Conservation (phyloP, 2,888 invertebrate genomes). For the Pollenia labialis region DNA sequence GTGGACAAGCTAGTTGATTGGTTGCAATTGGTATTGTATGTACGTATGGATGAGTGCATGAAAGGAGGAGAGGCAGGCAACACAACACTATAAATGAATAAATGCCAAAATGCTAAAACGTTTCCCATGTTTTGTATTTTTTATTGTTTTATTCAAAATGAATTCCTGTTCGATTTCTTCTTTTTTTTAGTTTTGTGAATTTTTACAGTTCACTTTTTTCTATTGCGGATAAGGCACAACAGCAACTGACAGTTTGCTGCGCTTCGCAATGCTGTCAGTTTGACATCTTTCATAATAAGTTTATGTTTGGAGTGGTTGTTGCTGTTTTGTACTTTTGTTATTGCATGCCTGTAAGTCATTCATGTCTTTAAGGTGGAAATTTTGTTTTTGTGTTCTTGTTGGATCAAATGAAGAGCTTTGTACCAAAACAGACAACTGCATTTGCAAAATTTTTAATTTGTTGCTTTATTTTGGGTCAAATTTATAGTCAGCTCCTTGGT, state of each 20-base stretch:
- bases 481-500: slow-evolving; percentile 7
- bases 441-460: slow-evolving; percentile 48
- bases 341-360: slow-evolving; percentile 66
- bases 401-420: slow-evolving; percentile 66
- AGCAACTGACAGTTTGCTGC: slow-evolving; percentile 33
- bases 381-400: slow-evolving; percentile 51
- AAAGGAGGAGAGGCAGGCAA: background rate
- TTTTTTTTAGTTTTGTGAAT: slow-evolving; percentile 21
- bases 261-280: slow-evolving; percentile 57
- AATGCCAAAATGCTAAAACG: slow-evolving; percentile 69
- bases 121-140: slow-evolving; percentile 63
- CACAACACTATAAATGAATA: slow-evolving; percentile 45
- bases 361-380: slow-evolving; percentile 59
- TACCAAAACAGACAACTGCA: slow-evolving; percentile 71
- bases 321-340: slow-evolving; percentile 45
- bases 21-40: too few relatives aligned
- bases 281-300: slow-evolving; percentile 70
- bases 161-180: slow-evolving; percentile 49
- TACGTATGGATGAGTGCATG: background rate
- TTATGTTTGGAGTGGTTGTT: slow-evolving; percentile 57
- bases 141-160: slow-evolving; percentile 55
- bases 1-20: slow-evolving; percentile 16
- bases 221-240: slow-evolving; percentile 45
- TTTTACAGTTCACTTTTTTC: slow-evolving; percentile 37
- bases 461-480: slow-evolving; percentile 42